Base-by-base conservation (phyloP, 2,113 vertebrate genomes). In the Mystacornis crossleyi region DNA sequence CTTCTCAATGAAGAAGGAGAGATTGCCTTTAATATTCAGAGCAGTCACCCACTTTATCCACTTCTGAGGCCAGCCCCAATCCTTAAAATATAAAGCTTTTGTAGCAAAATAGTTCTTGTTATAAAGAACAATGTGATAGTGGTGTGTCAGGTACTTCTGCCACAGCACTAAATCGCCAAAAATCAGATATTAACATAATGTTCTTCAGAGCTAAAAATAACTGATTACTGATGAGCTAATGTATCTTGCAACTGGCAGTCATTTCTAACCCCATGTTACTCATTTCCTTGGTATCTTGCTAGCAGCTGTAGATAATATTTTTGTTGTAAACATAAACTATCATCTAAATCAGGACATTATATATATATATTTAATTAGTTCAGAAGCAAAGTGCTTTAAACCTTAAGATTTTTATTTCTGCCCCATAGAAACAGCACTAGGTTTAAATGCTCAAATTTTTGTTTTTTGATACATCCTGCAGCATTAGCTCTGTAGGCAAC, bases 321-420 rank as follows among this genome's bases (percentile, higher is more conserved):
- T 90, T 91, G 92, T 97, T 98, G 97, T 98, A 98, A 98, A 98
- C 98, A 97, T 97, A 98, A 97, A 98, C 90, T 64, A 97, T 96
- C 82, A 87, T 95, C 97, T 97, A 97, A 97, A 97, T 97, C 96
- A 97, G 97, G 96, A 98, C 95, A 97, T 93, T 83, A 67, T 83
- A 93, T 77, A 95, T 95, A 96, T 95, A 91, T 92, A 91, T 67
- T 81, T 89, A 94, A 92, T 96, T 84, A 97, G 92, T 97, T 93
- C 95, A 95, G 91, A 97, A 97, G 95, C 96, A 98, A 98, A 98
- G 97, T 98, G 96, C 97, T 97, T 98, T 97, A 89, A 97, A 97
- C 95, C 71, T 96, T 96, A 94, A 3, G 26, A 75, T 87, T 93
- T 97, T 97, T 80, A 96, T 91, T 97, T 90, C 86, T 86, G 95